These are phyloP conservation scores for Lontra canadensis DNA, from an alignment of 2,113 vertebrate species.

Conservation along the genomic window DNA sequence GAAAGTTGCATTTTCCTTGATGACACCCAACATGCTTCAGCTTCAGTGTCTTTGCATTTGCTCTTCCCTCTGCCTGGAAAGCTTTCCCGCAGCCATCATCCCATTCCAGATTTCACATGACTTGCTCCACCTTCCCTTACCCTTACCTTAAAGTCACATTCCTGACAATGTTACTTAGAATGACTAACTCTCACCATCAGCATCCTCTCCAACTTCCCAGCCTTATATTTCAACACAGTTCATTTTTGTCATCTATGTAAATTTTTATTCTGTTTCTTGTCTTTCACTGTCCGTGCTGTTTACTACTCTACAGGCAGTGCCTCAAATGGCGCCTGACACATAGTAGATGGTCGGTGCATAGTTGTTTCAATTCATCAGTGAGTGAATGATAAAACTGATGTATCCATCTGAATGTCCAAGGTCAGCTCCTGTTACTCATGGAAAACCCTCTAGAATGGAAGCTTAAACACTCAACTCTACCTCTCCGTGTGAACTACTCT, in stretches of 20 bases:
- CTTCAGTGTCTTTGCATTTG: not conserved
- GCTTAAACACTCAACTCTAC: not conserved
- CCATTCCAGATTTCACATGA: not conserved
- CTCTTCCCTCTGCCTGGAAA: not conserved
- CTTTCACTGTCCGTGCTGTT: not conserved
- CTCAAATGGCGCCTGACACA: not conserved
- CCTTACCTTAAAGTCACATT: not conserved
- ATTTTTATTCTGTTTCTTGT: not conserved
- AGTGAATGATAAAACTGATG: not conserved
- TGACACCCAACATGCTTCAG: not conserved
- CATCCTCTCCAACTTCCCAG: not conserved
- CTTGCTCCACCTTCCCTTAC: not conserved
- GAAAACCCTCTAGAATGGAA: not conserved
- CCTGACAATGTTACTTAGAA: not conserved
- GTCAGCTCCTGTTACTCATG: not conserved
- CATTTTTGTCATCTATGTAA: not conserved
- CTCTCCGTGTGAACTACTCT: not conserved
- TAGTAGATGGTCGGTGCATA: too few species aligned
- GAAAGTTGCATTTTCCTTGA: not conserved
- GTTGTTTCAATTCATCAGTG: not conserved
- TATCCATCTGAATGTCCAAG: not conserved
- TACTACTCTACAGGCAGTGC: not conserved
- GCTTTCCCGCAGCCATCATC: accelerated
- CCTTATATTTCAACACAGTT: not conserved
- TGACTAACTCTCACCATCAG: not conserved